Base-by-base conservation (phyloP, 2,888 invertebrate genomes). In the Loripinus fragilis region DNA sequence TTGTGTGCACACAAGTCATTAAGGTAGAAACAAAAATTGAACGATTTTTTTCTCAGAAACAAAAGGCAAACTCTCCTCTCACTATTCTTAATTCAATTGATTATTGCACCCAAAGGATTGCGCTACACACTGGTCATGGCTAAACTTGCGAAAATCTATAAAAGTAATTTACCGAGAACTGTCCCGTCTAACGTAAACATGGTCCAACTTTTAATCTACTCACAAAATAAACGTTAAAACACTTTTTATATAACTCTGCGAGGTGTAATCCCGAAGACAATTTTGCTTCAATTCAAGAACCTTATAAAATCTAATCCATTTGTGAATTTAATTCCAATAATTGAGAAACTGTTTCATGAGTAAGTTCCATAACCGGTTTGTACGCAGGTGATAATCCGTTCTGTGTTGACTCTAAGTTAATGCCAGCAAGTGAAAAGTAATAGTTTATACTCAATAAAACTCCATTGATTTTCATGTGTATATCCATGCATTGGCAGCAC, bases 41-140 rank as follows among this genome's bases (percentile, higher is more conserved):
- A 60, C 17, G 15, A 55, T 23, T 60, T 33, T 60, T 60, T 60
- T 60, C 33, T 20, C 1, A 28, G 33, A 60, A 60, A 60, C 33
- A 60, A 60, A 60, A 60, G 60, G 60, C 60, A 60, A 60, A 60
- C 60, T 60, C 30, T 60, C 10, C 60, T 20, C 10, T 33, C 60
- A 60, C 33, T 60, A 60, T 60, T 33, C 60, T 60, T 60, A 60
- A 60, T 60, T 60, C 60, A 60, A 60, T 60, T 60, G 60, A 60
- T 60, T 60, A 60, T 60, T 60, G 33, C 33, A 60, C 60, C 60
- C 60, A 33, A 20, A 60, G 60, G 60, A 60, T 12, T 60, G 15
- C 60, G 5, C 30, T 60, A 23, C 33, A 28, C 60, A 8, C 2
- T 33, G 60, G 60, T 60, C 60, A 60, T 60, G 15, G 33, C 60